Evolutionary conservation across 1,140 invertebrate genomes (phyloP), one percentile per base, ranked within the genome.

Genomic region (Euura saliciscinereae): DNA sequence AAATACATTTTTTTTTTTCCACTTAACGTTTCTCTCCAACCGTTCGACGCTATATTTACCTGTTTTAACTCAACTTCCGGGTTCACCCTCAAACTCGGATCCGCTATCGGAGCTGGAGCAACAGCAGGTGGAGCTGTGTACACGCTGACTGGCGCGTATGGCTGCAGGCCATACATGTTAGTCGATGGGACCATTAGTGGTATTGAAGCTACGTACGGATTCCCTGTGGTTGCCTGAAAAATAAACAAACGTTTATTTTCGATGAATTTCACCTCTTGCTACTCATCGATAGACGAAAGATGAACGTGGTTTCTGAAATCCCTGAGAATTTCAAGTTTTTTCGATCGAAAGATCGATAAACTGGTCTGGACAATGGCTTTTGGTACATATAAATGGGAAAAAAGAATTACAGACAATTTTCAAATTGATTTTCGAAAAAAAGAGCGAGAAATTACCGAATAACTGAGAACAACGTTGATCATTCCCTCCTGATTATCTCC

Each of bases 401-500:
- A 70, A 65, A 6, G 43, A 42, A 65, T 72, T 73, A 8, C 28
- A 28, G 28, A 28, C 1, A 28, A 28, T 28, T 28, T 28, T 28
- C 28, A 28, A 28, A 28, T 28, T 28, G 28, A 28, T 28, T 28
- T 1, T 28, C 28, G 72, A 45, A 65, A 66, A 28, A 28, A 28
- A 28, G 28, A 28, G 28, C 28, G 67, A 71, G 10, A 71, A 7
- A 70, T 92, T 90, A 97, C 95, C 75, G 92, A 91, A 82, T 92
- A 94, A 82, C 91, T 94, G 43, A 94, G 88, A 70, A 94, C 93
- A 65, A 94, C 84, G 86, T 94, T 93, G 75, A 95, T 92, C 89
- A 92, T 92, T 46, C 98, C 98, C 88, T 99, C 98, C 82, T 95
- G 91, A 71, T 93, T 94, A 74, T 98, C 96, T 7, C 98, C 98